Evolutionary conservation across 2,888 invertebrate genomes (phyloP), one percentile per base, ranked within the genome.

Genomic region (Ormyrus nitidulus): DNA sequence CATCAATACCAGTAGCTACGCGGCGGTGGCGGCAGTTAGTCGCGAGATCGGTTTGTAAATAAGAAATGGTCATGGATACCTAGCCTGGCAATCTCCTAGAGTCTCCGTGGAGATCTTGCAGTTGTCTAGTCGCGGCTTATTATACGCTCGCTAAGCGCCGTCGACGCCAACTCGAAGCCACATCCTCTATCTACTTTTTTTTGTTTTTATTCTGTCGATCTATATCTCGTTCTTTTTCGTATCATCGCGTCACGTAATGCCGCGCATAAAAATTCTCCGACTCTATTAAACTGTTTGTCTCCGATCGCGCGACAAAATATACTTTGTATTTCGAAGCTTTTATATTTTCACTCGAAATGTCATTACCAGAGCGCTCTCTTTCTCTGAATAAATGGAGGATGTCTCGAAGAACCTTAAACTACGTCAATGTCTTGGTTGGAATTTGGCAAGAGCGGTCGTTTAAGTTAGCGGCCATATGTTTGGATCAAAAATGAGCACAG

Each of bases 41-140:
- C 58, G 44, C 53, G 10, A 13, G 13, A 13, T 51, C 58, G 19
- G 10, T 11, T 10, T 58, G 64, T 46, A 71, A 65, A 71, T 71
- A 65, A 71, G 53, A 77, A 77, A 66, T 56, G 51, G 58, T 71
- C 44, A 59, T 58, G 65, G 59, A 70, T 70, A 74, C 46, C 59
- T 34, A 48, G 56, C 48, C 34, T 34, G 48, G 11, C 64, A 58
- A 68, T 66, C 54, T 54, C 49, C 6, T 4, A 51, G 68, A 10
- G 11, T 11, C 48, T 7, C 8, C 34, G n/a, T 19, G 44, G 8
- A 2, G 44, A n/a, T 48, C 9, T 62, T 11, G 49, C 1, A 34
- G 34, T 34, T 6, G 13, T 13, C 8, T 34, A 9, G 46, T 8
- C 53, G 59, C 9, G 11, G 44, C 61, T 19, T 56, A 65, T 74